Evolutionary conservation across 2,113 vertebrate genomes (phyloP), one percentile per base, ranked within the genome.

Genomic region (Marmota flaviventris): DNA sequence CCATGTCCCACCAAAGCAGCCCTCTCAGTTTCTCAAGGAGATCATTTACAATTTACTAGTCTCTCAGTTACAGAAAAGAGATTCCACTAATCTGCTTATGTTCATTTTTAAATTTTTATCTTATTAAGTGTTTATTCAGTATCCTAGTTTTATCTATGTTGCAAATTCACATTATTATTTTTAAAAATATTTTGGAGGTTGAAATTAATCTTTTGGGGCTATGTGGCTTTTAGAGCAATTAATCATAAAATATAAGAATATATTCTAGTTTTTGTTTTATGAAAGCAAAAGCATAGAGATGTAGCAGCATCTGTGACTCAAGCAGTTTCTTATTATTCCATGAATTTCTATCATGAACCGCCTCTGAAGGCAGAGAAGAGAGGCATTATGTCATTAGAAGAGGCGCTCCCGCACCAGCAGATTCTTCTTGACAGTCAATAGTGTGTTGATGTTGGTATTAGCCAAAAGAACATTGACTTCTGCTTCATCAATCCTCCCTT

Each of bases 391-490:
- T 25, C 37, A 14, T 17, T 20, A 75, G 24, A 85, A 14, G 29
- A 75, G 32, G 29, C 3, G 7, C 34, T 70, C n/a, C 4, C n/a
- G 1, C 76, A 16, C 13, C 75, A 45, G 2, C 6, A 1, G 12
- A 34, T 37, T 83, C 18, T 84, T 87, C 51, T 29, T 73, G 39
- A 12, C 18, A 37, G n/a, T 75, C 86, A 91, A 1, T 9, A 45
- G 4, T 22, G 27, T 85, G 76, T 76, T 27, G 51, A 90, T 70
- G 65, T 90, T 95, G 97, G 20, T 78, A 89, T 85, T 75, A 93
- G 45, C 76, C 81, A 76, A 76, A 95, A 67, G 75, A 96, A 75
- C 93, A 45, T 61, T 92, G 17, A 86, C 67, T 91, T 70, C 89
- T 27, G 0, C 5, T 32, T n/a, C 56, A 42, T 83, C 67, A n/a